Conservation (phyloP, 1,140 invertebrate species). For the Steinernema khuongi region DNA sequence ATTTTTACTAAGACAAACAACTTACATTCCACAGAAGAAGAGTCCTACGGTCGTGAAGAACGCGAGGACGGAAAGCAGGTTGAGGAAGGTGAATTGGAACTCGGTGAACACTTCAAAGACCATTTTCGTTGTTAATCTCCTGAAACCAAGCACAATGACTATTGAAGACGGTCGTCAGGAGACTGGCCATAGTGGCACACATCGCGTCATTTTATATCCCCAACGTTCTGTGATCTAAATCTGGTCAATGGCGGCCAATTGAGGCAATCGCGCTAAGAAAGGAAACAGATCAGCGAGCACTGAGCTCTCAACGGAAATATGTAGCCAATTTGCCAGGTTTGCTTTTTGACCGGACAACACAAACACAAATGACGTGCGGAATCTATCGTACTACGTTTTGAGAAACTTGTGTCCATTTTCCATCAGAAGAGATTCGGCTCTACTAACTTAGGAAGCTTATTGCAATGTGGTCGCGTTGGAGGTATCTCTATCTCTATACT, state of each 20-base stretch:
- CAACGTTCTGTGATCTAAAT: neutral
- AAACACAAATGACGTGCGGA: neutral
- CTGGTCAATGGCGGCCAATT: neutral
- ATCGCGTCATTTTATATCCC: neutral
- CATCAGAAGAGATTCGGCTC: too few relatives aligned
- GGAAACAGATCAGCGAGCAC: neutral
- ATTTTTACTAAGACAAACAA: conserved; percentile 22
- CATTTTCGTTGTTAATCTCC: neutral
- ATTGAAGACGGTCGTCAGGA: neutral
- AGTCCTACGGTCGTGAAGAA: conserved; percentile 57
- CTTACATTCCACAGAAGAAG: conserved; percentile 59
- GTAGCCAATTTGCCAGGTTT: neutral
- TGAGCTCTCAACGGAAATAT: neutral
- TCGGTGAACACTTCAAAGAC: conserved; percentile 56
- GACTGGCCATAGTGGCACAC: neutral
- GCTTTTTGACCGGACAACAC: neutral
- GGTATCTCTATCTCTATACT: too few relatives aligned
- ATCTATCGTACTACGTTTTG: too few relatives aligned
- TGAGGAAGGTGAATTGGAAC: conserved; percentile 50
- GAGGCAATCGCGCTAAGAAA: neutral
- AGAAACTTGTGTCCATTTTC: too few relatives aligned
- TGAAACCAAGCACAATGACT: neutral
- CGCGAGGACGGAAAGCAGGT: conserved; percentile 51
- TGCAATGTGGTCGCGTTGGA: too few relatives aligned
- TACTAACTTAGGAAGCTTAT: too few relatives aligned